Base-by-base conservation (phyloP, 2,888 invertebrate genomes). In the Lasioglossum oenotherae region DNA sequence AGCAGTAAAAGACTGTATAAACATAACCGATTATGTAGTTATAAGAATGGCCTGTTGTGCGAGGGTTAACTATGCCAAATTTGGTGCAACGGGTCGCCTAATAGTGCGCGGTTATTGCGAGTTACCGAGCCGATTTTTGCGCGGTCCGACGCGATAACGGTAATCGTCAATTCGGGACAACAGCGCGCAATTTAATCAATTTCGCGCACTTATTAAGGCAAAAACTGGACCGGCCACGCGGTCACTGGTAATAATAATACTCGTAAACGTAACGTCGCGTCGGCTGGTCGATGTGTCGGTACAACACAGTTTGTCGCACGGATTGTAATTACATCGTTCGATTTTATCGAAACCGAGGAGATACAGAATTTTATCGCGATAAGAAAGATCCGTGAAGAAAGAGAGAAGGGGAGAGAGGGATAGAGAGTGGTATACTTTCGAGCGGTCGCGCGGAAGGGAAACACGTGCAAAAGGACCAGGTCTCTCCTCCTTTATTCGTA, bases 401-500 rank as follows among this genome's bases (percentile, higher is more conserved):
- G 23, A 23, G 10, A n/a, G 53, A 8, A 1, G 10, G 57, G 10
- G 10, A 57, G 10, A 57, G n/a, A n/a, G 12, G 12, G 12, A 53
- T 8, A 53, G 53, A 23, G 53, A 1, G 12, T 31, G 35, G 71
- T 31, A 73, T 19, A 6, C 46, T 6, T 19, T 67, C 38, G 38
- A 44, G 16, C 72, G 72, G 38, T 16, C 46, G 19, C 16, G 77
- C 53, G 60, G 35, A 78, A 84, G 57, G 81, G 74, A 78, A 76
- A 72, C 75, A 60, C 75, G 49, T 53, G 77, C 77, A 1, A 64
- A 53, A 53, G 76, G 38, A 71, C 74, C 77, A 67, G 44, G 80
- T 75, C 78, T 78, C 79, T 69, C 86, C 57, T 80, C 86, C 67
- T 80, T 87, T 87, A 82, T 75, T 78, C 86, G 77, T 78, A 41